Evolutionary conservation across 2,797 vertebrate genomes (phyloP).

Genomic region (Clarias pachynema): DNA sequence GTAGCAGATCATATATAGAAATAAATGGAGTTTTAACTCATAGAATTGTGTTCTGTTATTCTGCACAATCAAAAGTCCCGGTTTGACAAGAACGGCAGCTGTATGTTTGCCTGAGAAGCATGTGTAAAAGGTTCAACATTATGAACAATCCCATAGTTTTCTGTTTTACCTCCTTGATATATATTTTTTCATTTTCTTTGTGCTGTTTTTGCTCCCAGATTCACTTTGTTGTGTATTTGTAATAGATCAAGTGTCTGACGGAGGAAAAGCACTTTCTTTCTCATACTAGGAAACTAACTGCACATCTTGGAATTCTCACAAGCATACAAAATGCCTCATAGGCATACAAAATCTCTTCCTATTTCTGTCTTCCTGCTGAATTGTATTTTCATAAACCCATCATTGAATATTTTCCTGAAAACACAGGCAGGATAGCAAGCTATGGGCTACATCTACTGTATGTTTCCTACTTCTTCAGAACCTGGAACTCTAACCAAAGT

Average conservation of each 20-base stretch:
- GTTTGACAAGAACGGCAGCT: no score
- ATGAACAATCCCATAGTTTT: neutral
- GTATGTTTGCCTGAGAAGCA: neutral
- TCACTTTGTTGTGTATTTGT: neutral
- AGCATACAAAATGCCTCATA: neutral
- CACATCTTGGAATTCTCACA: neutral
- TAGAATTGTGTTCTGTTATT: no score
- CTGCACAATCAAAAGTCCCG: no score
- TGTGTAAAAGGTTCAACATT: neutral
- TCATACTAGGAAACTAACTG: neutral
- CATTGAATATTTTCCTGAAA: neutral
- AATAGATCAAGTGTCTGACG: neutral
- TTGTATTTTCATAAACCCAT: neutral
- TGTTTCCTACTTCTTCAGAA: neutral
- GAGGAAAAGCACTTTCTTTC: constrained; percentile 1
- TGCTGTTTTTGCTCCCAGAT: neutral
- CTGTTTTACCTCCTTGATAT: neutral
- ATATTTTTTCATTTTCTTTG: constrained; percentile 18
- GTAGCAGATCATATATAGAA: no score
- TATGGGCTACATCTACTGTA: neutral
- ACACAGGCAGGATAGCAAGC: neutral
- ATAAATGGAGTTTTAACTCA: no score
- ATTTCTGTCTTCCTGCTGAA: constrained; percentile 16
- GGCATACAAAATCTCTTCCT: neutral
- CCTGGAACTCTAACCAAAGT: neutral